Conservation (phyloP, 2,113 vertebrate genomes). For the Parotia lawesii region DNA sequence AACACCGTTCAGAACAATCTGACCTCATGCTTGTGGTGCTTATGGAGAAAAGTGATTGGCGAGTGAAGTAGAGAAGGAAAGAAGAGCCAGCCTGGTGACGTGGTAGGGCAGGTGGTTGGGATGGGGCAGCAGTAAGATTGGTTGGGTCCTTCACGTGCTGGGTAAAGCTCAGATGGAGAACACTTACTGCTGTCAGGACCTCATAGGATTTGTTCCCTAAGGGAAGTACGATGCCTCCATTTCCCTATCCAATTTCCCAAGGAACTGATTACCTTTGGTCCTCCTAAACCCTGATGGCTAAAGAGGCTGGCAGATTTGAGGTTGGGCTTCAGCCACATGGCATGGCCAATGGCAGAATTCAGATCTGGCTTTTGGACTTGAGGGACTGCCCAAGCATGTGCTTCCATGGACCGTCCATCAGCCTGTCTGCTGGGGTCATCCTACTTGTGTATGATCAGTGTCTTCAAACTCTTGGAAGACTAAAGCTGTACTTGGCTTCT, state of each 20-base stretch:
- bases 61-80: not conserved
- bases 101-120: too few species aligned
- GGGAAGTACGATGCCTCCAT: fast-evolving
- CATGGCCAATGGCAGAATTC: not conserved
- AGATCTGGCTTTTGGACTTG: not conserved
- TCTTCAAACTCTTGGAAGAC: not conserved
- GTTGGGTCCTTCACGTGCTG: not conserved
- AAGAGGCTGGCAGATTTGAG: not conserved
- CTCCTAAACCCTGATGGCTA: not conserved
- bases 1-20: fast-evolving
- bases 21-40: not conserved
- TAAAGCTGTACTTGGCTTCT: not conserved
- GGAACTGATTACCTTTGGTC: not conserved
- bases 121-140: not conserved
- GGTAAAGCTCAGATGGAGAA: not conserved
- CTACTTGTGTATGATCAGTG: not conserved
- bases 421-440: not conserved
- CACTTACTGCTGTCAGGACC: not conserved
- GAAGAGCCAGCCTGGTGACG: not conserved
- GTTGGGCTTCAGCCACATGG: not conserved
- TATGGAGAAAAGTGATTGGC: not conserved
- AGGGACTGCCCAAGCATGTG: not conserved
- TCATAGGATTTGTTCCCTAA: not conserved
- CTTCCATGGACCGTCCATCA: not conserved
- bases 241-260: not conserved